Base-by-base conservation (phyloP, 1,140 invertebrate genomes). In the Drosophila neocordata region DNA sequence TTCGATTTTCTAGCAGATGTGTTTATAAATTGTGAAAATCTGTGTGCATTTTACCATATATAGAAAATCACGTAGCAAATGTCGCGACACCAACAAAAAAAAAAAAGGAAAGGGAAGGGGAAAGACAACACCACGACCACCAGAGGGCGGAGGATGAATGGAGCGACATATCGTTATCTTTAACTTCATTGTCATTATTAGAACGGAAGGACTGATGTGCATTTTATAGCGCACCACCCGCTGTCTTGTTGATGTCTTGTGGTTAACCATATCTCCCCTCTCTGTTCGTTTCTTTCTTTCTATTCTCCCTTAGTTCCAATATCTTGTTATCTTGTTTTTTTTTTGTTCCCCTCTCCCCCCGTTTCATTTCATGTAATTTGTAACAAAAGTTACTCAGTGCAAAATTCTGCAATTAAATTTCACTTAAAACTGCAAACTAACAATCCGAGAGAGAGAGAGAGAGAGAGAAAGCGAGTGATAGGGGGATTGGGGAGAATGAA, bases 401-500 rank as follows among this genome's bases (percentile, higher is more conserved):
- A 79, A 87, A 77, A 76, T 88, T 87, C 59, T 68, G 83, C 82
- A 87, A 87, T 87, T 87, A 87, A 87, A 87, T 87, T 82, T 87
- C 82, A 87, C 82, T 87, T 87, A 87, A 87, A 87, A 79, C 78
- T 81, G 82, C 82, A 74, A 69, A 44, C 41, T 44, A 78, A 51
- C 38, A 74, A 69, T 4, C 1, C 1, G 22, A n/a, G 2, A 27
- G 12, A n/a, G 34, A 1, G 24, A 20, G 20, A 24, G 55, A n/a
- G 0, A 11, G 41, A n/a, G 22, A n/a, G 2, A 27, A 12, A n/a
- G 34, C 0, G 34, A 20, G 20, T 20, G 48, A 12, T 0, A 11
- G 35, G n/a, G 11, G 37, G 11, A 37, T 48, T 15, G 8, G 72
- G 60, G 55, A 64, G 52, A 8, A 37, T 18, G 41, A 48, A 48